Evolutionary conservation across 2,113 vertebrate species (phyloP), one percentile per base, ranked within the genome.

Genomic region (Spea multiplicata): DNA sequence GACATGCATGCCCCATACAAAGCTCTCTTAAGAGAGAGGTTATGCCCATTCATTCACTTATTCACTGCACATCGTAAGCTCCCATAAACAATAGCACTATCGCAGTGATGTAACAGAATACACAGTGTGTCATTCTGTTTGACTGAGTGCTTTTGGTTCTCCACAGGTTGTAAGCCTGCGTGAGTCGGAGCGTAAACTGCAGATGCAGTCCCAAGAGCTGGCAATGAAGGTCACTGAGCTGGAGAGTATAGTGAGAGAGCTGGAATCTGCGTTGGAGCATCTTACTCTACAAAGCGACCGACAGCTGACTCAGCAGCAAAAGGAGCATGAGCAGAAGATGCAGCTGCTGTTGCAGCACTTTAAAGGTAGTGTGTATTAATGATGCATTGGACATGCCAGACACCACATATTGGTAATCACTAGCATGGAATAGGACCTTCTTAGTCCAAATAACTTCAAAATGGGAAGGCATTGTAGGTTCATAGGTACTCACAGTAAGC

Each of bases 281-380:
- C 73, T 96, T 73, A 88, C 84, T 71, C 72, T 94, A 78, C 93
- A 95, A 30, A 91, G 88, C 80, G 94, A 97, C 85, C 88, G 90
- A 61, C 91, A 88, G 80, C 84, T 96, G 71, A 95, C 88, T 0
- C 83, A 94, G 52, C 94, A 95, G 75, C 94, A 93, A 30, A 91
- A 87, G 83, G 93, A 96, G 10, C 89, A 96, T 3, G 95, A 96
- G 73, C 93, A 87, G 84, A 94, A 91, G 86, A 82, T 95, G 69
- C 94, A 95, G 77, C 66, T 93, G 6, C 82, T 97, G 17, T 72
- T 96, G 68, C 85, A 88, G 81, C 81, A 94, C 81, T 89, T 95
- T 78, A 90, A 87, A 93, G 95, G 95, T 95, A 88, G 2, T 59
- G 50, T 52, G 6, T 52, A 52, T 52, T 52, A 30, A 30, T 30